These are phyloP conservation scores for Morinoia aosen DNA, from an alignment of 2,888 invertebrate species.

Conservation along the genomic window DNA sequence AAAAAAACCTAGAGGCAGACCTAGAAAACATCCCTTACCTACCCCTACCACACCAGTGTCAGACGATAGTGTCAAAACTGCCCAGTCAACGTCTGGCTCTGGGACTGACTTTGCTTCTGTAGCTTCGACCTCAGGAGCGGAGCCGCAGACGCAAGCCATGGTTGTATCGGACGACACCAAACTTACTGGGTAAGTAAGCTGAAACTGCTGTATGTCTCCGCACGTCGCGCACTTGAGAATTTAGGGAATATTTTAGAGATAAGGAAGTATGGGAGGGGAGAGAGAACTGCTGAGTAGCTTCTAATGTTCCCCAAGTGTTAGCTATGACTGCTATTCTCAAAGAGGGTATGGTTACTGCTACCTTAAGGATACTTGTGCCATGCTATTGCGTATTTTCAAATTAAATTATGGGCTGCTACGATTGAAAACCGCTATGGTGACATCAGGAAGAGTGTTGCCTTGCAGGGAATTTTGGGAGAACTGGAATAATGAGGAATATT, in stretches of 20 bases:
- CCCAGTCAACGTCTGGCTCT: background rate
- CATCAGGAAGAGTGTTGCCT: too few relatives aligned
- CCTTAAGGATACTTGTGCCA: too few relatives aligned
- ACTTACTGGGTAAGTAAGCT: background rate
- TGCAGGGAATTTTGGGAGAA: too few relatives aligned
- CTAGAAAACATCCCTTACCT: background rate
- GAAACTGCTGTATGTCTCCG: background rate
- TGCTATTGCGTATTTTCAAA: too few relatives aligned
- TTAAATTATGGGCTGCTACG: too few relatives aligned
- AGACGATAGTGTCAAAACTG: background rate
- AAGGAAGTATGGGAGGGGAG: background rate
- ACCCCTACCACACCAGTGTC: background rate
- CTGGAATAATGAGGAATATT: too few relatives aligned
- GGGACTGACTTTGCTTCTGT: background rate
- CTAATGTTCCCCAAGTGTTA: too few relatives aligned
- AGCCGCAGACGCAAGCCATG: background rate
- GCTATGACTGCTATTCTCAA: too few relatives aligned
- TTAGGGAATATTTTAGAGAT: background rate
- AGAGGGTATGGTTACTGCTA: too few relatives aligned
- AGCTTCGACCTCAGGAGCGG: background rate
- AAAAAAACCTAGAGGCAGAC: constrained; percentile 3
- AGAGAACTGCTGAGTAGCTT: background rate
- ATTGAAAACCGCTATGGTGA: too few relatives aligned
- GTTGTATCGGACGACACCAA: background rate
- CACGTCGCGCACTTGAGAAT: background rate